phyloP scores from a whole-genome alignment of 1,140 invertebrate genomes.

The Heterodera schachtii region DNA sequence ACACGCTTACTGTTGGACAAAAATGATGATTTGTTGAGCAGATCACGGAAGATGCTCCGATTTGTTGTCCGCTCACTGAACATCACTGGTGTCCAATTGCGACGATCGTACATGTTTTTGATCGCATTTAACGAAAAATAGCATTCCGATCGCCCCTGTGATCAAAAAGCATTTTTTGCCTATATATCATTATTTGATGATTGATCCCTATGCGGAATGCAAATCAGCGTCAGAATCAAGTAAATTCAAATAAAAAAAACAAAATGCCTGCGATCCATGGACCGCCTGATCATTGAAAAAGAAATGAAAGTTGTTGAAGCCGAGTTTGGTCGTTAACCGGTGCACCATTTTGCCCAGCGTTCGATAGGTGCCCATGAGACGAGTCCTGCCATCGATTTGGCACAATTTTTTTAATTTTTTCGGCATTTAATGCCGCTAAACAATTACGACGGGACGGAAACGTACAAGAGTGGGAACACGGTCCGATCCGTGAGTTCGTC shows the following conservation, averaged over 20 bases:
- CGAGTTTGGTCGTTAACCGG: slow-evolving; percentile 74
- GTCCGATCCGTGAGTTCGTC: slow-evolving; percentile 77
- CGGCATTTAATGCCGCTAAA: too few relatives aligned
- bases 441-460: too few relatives aligned
- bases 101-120: slow-evolving; percentile 71
- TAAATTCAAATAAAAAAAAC: too few relatives aligned
- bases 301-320: slow-evolving; percentile 72
- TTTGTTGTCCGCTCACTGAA: slow-evolving; percentile 72
- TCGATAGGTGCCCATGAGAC: slow-evolving; percentile 81
- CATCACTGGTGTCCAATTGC: slow-evolving; percentile 68
- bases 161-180: too few relatives aligned
- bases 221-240: too few relatives aligned
- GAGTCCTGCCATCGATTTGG: too few relatives aligned
- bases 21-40: slow-evolving; percentile 73
- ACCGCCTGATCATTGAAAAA: slow-evolving; percentile 75
- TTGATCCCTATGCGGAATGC: too few relatives aligned
- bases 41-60: slow-evolving; percentile 70
- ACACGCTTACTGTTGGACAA: slow-evolving; percentile 80
- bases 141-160: slow-evolving; percentile 69
- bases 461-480: slow-evolving; percentile 74
- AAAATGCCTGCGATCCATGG: slow-evolving; percentile 25
- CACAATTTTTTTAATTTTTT: too few relatives aligned
- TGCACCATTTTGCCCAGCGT: slow-evolving; percentile 75
- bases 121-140: slow-evolving; percentile 76
- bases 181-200: too few relatives aligned